phyloP scores from a whole-genome alignment of 1,140 invertebrate species.

The Heliconius eleuchia region DNA sequence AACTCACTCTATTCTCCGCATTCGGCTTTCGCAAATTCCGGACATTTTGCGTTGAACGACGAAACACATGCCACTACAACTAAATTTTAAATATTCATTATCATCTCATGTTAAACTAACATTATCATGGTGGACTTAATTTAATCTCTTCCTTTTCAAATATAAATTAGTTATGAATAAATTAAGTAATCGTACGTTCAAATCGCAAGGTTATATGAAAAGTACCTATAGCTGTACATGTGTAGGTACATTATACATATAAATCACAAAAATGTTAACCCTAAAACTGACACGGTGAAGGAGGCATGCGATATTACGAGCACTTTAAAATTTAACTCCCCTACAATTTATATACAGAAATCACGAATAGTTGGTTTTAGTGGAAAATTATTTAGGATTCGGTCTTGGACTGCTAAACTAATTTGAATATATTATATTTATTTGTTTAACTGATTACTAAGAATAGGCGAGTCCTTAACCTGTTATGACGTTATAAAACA shows the following conservation, averaged over 20 bases:
- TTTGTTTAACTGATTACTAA: conserved; percentile 5
- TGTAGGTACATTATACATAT: conserved; percentile 20
- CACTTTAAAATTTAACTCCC: conserved; percentile 37
- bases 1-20: no score
- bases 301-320: conserved; percentile 42
- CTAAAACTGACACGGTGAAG: conserved; percentile 45
- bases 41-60: no score
- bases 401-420: neutral
- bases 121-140: neutral
- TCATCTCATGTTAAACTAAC: neutral
- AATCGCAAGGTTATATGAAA: conserved; percentile 27
- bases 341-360: conserved; percentile 36
- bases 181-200: conserved; percentile 27
- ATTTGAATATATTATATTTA: conserved; percentile 6
- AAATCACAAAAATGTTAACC: conserved; percentile 47
- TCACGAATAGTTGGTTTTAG: conserved; percentile 32
- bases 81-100: neutral
- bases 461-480: conserved; percentile 11
- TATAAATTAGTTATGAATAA: conserved; percentile 26
- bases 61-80: neutral
- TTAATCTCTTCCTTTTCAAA: conserved; percentile 20
- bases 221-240: neutral
- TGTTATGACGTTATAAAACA: neutral
- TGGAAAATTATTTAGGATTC: conserved; percentile 18
- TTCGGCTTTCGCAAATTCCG: no score